Conservation (phyloP, 2,888 invertebrate species). For the Lasioglossum malachurum region DNA sequence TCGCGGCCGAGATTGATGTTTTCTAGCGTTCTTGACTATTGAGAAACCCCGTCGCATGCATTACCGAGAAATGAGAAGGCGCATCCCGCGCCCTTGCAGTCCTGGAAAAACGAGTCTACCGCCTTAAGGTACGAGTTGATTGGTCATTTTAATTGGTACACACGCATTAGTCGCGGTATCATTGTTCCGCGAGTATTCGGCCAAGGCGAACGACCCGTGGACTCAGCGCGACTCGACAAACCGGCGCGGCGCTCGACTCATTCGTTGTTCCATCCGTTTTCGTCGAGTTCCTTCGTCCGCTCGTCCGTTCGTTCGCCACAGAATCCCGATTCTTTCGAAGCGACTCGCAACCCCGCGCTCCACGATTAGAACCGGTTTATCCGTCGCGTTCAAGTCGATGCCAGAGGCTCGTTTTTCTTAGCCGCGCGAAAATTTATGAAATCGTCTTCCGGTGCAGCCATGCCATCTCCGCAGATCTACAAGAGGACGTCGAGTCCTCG, state of each 20-base stretch:
- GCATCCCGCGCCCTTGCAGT: too few relatives aligned
- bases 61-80: too few relatives aligned
- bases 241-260: not conserved
- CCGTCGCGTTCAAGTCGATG: not conserved
- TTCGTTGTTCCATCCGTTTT: not conserved
- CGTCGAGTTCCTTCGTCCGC: not conserved
- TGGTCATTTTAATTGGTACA: slow-evolving; percentile 3
- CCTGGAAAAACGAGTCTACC: too few relatives aligned
- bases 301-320: not conserved
- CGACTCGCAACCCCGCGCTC: not conserved
- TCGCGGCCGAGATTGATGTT: too few relatives aligned
- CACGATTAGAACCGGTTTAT: slow-evolving; percentile 3
- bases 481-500: not conserved
- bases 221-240: not conserved
- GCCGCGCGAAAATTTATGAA: slow-evolving; percentile 7
- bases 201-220: not conserved
- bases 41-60: too few relatives aligned
- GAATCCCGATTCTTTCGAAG: not conserved
- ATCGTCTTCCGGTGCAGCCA: not conserved
- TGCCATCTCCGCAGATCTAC: not conserved
- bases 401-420: not conserved
- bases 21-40: too few relatives aligned
- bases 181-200: not conserved
- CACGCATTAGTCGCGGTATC: not conserved
- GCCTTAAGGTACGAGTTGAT: not conserved